A percentile compares a stretch with the other conserved stretches of the same genome.
Conservation (phyloP, 2,797 vertebrate species). For the Sparus aurata region DNA sequence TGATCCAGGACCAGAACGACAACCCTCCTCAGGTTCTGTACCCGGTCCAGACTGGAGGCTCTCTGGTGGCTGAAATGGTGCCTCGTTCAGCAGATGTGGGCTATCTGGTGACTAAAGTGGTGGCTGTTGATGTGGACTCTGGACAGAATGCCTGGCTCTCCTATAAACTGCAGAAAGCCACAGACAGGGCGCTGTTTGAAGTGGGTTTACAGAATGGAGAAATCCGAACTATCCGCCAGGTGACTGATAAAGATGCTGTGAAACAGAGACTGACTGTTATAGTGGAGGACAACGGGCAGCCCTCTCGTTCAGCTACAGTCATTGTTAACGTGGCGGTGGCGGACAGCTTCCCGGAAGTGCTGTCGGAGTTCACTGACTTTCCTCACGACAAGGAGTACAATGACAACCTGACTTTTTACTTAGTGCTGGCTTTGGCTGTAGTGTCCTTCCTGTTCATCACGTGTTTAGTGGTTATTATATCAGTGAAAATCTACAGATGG, state of each 20-base stretch:
- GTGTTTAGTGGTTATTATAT: too few relatives aligned
- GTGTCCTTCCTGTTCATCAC: too few relatives aligned
- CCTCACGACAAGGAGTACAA: too few relatives aligned
- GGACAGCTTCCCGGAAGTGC: too few relatives aligned
- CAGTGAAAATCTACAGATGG: too few relatives aligned
- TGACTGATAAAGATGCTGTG: constrained; percentile 75
- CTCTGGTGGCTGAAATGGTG: constrained; percentile 40
- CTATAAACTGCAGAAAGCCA: constrained; percentile 83
- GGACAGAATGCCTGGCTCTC: constrained; percentile 83
- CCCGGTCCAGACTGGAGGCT: constrained; percentile 53
- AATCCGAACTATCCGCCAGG: constrained; percentile 42
- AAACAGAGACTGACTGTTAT: constrained; percentile 54
- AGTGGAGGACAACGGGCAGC: constrained; percentile 59
- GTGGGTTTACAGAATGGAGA: constrained; percentile 84
- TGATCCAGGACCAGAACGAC: too few relatives aligned
- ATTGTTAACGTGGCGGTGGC: too few relatives aligned
- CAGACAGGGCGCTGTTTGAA: constrained; percentile 83
- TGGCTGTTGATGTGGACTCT: constrained; percentile 9
- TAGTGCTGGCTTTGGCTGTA: too few relatives aligned
- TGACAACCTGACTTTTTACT: too few relatives aligned
- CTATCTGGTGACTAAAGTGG: constrained; percentile 55
- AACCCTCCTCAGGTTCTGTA: too few relatives aligned
- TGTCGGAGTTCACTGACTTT: too few relatives aligned
- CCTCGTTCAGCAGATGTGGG: constrained; percentile 56
- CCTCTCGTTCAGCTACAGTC: too few relatives aligned